A percentile compares a stretch with the other conserved stretches of the same genome.
Conservation (phyloP, 2,888 invertebrate species). For the Polyommatus icarus region DNA sequence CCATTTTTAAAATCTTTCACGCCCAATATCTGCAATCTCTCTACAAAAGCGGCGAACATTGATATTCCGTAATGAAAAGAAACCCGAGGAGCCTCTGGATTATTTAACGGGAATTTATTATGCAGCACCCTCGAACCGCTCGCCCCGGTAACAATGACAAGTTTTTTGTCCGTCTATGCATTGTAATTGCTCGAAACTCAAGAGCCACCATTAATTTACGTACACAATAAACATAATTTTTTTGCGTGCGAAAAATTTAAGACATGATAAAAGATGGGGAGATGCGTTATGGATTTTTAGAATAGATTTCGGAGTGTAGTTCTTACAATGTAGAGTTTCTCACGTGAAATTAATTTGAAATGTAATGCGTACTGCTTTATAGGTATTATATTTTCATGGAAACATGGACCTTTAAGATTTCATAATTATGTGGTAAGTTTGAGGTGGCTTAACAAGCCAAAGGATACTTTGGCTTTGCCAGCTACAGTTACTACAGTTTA, state of each 20-base stretch:
- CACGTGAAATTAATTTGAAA: not conserved
- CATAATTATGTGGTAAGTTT: not conserved
- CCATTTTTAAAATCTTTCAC: slow-evolving; percentile 11
- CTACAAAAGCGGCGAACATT: slow-evolving; percentile 19
- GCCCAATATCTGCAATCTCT: not conserved
- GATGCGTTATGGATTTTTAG: slow-evolving; percentile 7
- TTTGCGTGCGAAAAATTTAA: slow-evolving; percentile 12
- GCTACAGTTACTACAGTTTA: not conserved
- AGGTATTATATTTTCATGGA: too few relatives aligned
- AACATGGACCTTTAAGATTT: not conserved
- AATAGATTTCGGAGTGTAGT: not conserved
- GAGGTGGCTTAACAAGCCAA: not conserved
- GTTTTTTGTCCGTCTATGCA: slow-evolving; percentile 25
- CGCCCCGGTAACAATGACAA: slow-evolving; percentile 22
- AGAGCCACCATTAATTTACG: slow-evolving; percentile 19
- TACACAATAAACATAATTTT: not conserved
- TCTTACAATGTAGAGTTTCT: not conserved
- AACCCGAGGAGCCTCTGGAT: slow-evolving; percentile 6
- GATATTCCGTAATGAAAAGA: slow-evolving; percentile 28
- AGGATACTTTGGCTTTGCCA: not conserved
- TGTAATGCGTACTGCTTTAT: not conserved
- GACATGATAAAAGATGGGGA: not conserved
- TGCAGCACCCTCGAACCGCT: slow-evolving; percentile 24
- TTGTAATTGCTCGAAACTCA: slow-evolving; percentile 23
- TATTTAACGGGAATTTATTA: slow-evolving; percentile 30